Evolutionary conservation across 2,888 invertebrate genomes (phyloP).

Genomic region (Apodemia hepburni): DNA sequence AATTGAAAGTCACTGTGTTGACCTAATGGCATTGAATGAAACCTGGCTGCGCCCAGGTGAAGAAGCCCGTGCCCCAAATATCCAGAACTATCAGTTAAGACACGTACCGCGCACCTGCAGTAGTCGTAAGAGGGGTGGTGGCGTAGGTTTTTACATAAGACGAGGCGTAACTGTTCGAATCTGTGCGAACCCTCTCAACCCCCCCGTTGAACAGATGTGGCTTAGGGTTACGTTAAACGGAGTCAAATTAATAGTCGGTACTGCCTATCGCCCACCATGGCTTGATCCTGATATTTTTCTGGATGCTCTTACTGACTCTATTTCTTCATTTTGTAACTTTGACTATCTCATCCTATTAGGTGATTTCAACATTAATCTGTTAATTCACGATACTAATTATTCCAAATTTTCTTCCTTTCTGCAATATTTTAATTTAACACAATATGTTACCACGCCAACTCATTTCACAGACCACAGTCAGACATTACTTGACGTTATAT

Average conservation of each 20-base stretch:
- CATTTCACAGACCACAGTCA: no score
- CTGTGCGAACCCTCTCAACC: background rate
- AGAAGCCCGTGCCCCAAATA: background rate
- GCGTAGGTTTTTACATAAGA: background rate
- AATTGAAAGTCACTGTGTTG: slow-evolving; percentile 18
- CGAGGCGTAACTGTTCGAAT: background rate
- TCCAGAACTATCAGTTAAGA: background rate
- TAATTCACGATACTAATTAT: no score
- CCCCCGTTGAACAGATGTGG: slow-evolving; percentile 4
- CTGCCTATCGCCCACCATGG: no score
- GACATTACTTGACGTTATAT: no score
- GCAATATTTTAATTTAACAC: no score
- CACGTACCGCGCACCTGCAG: background rate
- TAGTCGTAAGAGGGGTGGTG: background rate
- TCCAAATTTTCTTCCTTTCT: no score
- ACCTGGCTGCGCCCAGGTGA: slow-evolving; percentile 24
- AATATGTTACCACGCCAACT: no score
- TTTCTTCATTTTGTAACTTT: no score
- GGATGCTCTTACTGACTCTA: no score
- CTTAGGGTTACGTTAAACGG: background rate
- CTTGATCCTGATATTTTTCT: no score
- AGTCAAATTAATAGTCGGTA: background rate
- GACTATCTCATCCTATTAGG: no score
- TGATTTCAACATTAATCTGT: no score
- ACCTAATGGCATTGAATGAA: slow-evolving; percentile 26